A percentile compares a stretch with the other conserved stretches of the same genome.
Conservation (phyloP, 2,888 invertebrate species). For the Desoria tigrina region DNA sequence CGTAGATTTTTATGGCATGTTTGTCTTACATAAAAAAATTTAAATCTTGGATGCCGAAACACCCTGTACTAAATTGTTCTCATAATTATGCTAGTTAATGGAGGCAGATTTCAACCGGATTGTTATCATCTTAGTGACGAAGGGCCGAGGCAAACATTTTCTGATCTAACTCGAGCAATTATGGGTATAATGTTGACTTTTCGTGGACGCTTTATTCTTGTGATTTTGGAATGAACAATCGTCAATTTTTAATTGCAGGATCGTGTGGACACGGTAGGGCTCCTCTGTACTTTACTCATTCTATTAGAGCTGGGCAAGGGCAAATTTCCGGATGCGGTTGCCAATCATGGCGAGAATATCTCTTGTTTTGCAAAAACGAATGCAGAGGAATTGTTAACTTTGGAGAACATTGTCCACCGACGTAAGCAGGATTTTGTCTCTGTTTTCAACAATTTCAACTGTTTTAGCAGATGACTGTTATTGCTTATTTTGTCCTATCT, state of each 20-base stretch:
- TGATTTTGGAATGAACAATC: neutral
- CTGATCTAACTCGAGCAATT: slow-evolving; percentile 26
- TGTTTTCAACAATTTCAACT: no score
- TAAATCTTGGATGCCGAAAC: neutral
- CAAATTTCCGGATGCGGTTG: slow-evolving; percentile 36
- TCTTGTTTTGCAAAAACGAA: slow-evolving; percentile 18
- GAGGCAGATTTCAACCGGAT: slow-evolving; percentile 41
- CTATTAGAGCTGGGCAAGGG: slow-evolving; percentile 36
- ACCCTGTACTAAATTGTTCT: no score
- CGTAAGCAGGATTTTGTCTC: slow-evolving; percentile 24
- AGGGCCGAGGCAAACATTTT: slow-evolving; percentile 29
- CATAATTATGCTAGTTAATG: slow-evolving; percentile 13
- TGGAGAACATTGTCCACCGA: slow-evolving; percentile 34
- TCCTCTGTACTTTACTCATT: slow-evolving; percentile 35
- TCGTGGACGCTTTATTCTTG: neutral
- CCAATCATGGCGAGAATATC: slow-evolving; percentile 33
- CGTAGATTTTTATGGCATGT: slow-evolving; percentile 56
- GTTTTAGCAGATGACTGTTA: no score
- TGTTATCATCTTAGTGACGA: slow-evolving; percentile 33
- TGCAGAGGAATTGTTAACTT: slow-evolving; percentile 31
- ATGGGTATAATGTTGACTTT: slow-evolving; percentile 17
- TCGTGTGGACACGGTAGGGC: slow-evolving; percentile 35
- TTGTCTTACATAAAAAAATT: slow-evolving; percentile 6
- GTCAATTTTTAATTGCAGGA: slow-evolving; percentile 17
- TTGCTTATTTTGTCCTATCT: no score